Evolutionary conservation across 1,140 invertebrate species (phyloP), one percentile per base, ranked within the genome.

Genomic region (Heliconius hewitsoni): DNA sequence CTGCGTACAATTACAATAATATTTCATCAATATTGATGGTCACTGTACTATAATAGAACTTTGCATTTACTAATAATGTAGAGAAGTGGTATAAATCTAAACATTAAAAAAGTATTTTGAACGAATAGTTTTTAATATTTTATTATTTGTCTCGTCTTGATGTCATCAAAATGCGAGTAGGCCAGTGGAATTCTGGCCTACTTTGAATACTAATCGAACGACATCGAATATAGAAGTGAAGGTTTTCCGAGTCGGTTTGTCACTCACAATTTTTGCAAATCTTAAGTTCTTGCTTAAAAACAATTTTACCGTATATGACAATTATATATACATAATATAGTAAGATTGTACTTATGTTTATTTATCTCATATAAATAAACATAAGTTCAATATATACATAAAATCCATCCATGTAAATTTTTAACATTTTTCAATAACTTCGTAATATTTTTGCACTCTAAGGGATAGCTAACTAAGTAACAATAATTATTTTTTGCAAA

Each of bases 111-210:
- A 11, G 2, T 27, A 23, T 60, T 27, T 60, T 23, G 3, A 60
- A 23, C n/a, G 13, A 66, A 66, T 66, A 16, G 27, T 66, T 66
- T 27, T 46, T 16, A 66, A 23, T 23, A 57, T 57, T 57, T 57
- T 13, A 66, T 66, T 66, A 30, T 66, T 66, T 27, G 3, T 30
- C 60, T 66, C 60, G 60, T 30, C 27, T 66, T 66, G 60, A 66
- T 84, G 83, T 85, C 79, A 77, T 86, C 78, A 86, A 84, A 87
- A 73, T 77, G 79, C 85, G 85, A 86, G 82, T 87, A 87, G 88
- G 89, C 87, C 86, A 90, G 86, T 87, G 52, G 71, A 76, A 82
- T 87, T 85, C 85, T 87, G 91, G 84, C 86, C 91, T 83, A 92
- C 89, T 92, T 93, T 86, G 82, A 83, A 85, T 80, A 78, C 71